Base-by-base conservation (phyloP, 2,113 vertebrate genomes). In the Microtus pennsylvanicus region DNA sequence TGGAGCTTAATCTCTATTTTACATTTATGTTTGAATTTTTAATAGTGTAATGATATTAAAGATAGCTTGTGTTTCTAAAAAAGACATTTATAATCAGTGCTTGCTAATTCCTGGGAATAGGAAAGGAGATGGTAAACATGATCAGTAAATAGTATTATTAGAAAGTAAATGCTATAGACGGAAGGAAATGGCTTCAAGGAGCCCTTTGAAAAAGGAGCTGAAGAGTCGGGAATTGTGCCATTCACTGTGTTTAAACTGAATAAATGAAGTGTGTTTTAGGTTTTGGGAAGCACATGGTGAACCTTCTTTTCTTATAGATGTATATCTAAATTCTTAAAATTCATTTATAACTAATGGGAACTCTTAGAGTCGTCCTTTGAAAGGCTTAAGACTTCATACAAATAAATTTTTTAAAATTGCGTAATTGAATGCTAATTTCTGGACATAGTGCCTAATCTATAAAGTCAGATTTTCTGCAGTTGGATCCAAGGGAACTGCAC, bases 331-430 rank as follows among this genome's bases (percentile, higher is more conserved):
- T 72, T 89, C 50, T 75, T 87, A 72, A 50, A 70, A 52, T 87
- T 70, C 12, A 69, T 35, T 35, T 87, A 50, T 16, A 82, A 42
- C 91, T 92, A 21, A 52, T 38, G 35, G 89, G 87, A 13, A 95
- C 61, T 69, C 78, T 86, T 94, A 89, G 45, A 97, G 88, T 94
- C 87, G 33, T 72, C 0, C 87, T 45, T 95, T 96, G 87, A 94
- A 65, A 22, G 21, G 63, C 72, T n/a, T 94, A 45, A 69, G 24
- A 91, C 6, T 9, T 95, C 69, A 58, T 5, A 35, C 55, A 63
- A 70, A 52, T 65, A 75, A 90, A 45, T 38, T 75, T 75, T 24
- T 58, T 89, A 88, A 26, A 89, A 65, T 94, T 42, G 58, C 3
- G 6, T 85, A 61, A 38, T 94, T 52, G 70, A 65, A 80, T 78